Evolutionary conservation across 1,140 invertebrate species (phyloP), one percentile per base, ranked within the genome.

Genomic region (Matsumurasca onukii): DNA sequence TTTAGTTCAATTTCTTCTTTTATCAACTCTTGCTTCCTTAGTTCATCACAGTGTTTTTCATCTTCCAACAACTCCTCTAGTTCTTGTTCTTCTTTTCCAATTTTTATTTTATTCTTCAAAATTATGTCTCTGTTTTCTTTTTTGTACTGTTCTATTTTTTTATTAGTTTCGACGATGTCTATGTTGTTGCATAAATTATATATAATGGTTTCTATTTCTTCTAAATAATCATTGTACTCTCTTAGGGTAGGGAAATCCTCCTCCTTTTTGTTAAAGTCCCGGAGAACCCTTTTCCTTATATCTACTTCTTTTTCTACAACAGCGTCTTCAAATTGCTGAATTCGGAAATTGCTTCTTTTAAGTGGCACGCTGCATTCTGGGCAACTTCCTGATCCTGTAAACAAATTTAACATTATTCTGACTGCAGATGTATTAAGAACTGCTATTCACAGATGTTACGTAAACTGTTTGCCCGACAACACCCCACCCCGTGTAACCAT

Each of bases 261-360:
- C 78, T 95, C 91, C 75, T 90, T 93, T 75, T 96, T 95, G 74
- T 95, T 97, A 74, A 91, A 97, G 78, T 97, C 95, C 76, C 91
- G 90, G 0, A 97, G 78, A 29, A 98, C 87, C 75, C 90, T 86
- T 77, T 91, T 93, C 22, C 98, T 82, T 73, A 99, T 97, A 75
- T 98, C 96, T 9, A 99, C 89, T 84, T 99, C 98, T 78, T 98
- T 98, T 81, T 99, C 98, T 1, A 99, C 92, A 80, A 86, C 86
- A 1, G 96, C 81, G 85, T 99, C 97, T 83, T 99, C 97, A 78
- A 99, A 99, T 3, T 98, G 80, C 76, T 98, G 96, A 22, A 97
- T 86, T 48, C 97, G 86, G 79, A 98, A 99, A 78, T 97, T 96
- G 75, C 86, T 91, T 74, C 95, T 85, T 12, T 95, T 83, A 31